Evolutionary conservation across 2,113 vertebrate species (phyloP).

Genomic region (Tringa solitaria): DNA sequence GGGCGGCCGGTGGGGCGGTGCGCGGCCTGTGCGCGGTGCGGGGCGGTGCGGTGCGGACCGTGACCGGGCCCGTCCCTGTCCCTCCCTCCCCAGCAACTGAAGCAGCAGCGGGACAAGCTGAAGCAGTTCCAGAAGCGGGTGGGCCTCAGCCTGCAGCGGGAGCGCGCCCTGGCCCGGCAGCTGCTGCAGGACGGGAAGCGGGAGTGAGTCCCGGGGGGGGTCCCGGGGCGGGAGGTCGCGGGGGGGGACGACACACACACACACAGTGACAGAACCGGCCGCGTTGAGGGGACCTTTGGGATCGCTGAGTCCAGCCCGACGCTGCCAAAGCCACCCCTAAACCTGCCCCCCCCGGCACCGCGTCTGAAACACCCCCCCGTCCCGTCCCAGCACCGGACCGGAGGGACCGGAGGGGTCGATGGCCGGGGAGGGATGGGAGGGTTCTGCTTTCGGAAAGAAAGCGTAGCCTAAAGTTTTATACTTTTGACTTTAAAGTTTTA

Average conservation of each 20-base stretch:
- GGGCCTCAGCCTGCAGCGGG: constrained; percentile 79
- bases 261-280: too few species aligned
- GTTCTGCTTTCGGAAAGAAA: fast-evolving
- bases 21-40: neutral
- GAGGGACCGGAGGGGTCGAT: fast-evolving
- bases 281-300: too few species aligned
- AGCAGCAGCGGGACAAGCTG: constrained; percentile 94
- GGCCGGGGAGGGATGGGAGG: fast-evolving
- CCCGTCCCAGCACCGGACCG: fast-evolving
- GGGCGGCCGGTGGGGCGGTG: neutral
- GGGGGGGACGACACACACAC: too few species aligned
- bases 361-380: too few species aligned
- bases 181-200: constrained; percentile 86
- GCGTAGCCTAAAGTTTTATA: fast-evolving
- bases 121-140: constrained; percentile 89
- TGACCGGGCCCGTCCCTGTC: neutral
- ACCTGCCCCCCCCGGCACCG: too few species aligned
- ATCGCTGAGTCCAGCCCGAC: too few species aligned
- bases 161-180: constrained; percentile 84
- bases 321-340: too few species aligned
- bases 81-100: constrained; percentile 82
- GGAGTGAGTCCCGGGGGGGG: constrained; percentile 76
- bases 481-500: too few species aligned
- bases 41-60: neutral
- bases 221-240: neutral